These are phyloP conservation scores for Argyresthia albistria DNA, from an alignment of 2,888 invertebrate species.

Conservation along the genomic window DNA sequence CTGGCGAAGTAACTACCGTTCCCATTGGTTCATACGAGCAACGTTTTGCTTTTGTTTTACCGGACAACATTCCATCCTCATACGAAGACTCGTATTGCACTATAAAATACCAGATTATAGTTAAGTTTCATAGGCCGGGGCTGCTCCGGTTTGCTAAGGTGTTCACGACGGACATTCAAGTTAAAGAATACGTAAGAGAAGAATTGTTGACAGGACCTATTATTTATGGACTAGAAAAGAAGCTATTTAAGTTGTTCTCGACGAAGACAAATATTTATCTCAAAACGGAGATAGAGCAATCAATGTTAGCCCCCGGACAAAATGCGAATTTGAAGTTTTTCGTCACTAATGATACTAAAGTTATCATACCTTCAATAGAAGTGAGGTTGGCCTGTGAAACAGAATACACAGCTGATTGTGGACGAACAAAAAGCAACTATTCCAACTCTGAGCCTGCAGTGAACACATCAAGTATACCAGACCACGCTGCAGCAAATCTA, in stretches of 20 bases:
- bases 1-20: no score
- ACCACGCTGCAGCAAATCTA: background rate
- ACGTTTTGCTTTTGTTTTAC: background rate
- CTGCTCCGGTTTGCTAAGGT: constrained; percentile 5
- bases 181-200: constrained; percentile 8
- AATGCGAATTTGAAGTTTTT: constrained; percentile 10
- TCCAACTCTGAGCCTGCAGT: background rate
- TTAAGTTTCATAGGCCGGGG: constrained; percentile 10
- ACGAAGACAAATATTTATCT: constrained; percentile 9
- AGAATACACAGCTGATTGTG: constrained; percentile 6
- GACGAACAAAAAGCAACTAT: background rate
- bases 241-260: constrained; percentile 8
- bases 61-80: constrained; percentile 5
- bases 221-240: constrained; percentile 11
- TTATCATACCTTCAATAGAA: constrained; percentile 9
- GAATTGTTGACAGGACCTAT: constrained; percentile 9
- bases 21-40: background rate
- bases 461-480: background rate
- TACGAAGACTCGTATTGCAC: constrained; percentile 1
- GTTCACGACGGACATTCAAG: constrained; percentile 8
- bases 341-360: constrained; percentile 12
- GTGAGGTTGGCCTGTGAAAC: constrained; percentile 9
- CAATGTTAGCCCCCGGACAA: constrained; percentile 8
- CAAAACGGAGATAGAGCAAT: constrained; percentile 11
- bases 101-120: constrained; percentile 11